Base-by-base conservation (phyloP, 2,797 vertebrate genomes). In the Neoniphon sammara region DNA sequence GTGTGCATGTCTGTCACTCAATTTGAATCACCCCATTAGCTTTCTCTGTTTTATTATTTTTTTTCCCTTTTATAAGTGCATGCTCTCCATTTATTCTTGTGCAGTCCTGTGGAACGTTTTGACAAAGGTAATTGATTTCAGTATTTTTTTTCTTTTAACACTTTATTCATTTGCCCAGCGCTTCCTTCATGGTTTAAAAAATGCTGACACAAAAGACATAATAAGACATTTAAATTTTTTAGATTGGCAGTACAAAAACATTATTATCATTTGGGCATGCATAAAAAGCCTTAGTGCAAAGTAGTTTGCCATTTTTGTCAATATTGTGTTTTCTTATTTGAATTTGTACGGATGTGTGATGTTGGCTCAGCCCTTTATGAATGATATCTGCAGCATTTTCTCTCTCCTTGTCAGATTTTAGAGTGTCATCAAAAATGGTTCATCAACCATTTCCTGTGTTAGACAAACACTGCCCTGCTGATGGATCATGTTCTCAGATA, bases 41-140 rank as follows among this genome's bases (percentile, higher is more conserved):
- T 71, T 75, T 58, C 42, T 87, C 75, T 85, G 64, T 83, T 85
- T 81, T 70, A 34, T 89, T 87, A 21, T 89, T 52, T 71, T 71
- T 85, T 76, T 69, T 60, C 58, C 44, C 49, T 83, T 75, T 75
- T 84, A 73, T n/a, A n/a, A 78, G 68, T 85, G 68, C 80, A 78
- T 59, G 82, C 87, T 82, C 56, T 89, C 88, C 83, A n/a, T 89
- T 85, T 87, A 81, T 91, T 84, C 71, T 88, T 88, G 86, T 89
- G 84, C 91, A 90, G 90, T 93, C 84, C 88, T 62, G 76, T 89
- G 91, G 91, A 90, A 72, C 78, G 78, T 87, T 89, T 83, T 83
- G 79, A 49, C 87, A 66, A 92, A 93, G 93, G 92, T 94, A 94
- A 94, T 68, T 85, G 42, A 82, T 83, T 85, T 80, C 57, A 56